Evolutionary conservation across 2,888 invertebrate genomes (phyloP), one percentile per base, ranked within the genome.

Genomic region (Apodemia zela): DNA sequence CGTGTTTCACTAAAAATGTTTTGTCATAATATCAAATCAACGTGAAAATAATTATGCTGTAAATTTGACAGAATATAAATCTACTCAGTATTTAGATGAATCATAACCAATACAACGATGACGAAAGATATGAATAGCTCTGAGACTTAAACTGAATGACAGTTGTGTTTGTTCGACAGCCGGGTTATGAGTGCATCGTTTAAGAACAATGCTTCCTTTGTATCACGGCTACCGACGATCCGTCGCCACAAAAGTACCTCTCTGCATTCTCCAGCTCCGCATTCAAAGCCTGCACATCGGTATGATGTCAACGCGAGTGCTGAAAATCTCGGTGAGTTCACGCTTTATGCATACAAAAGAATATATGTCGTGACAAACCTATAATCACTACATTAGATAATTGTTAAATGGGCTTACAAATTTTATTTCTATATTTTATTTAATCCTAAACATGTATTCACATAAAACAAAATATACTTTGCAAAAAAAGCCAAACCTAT

Each of bases 181-280:
- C 94, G 95, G 80, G 94, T 94, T 85, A 91, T 91, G 89, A 88
- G 92, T 80, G 95, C 95, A 80, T 97, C 97, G 87, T 97, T 97
- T 94, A 97, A 97, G 93, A 97, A 97, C 93, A 97, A 97, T 91
- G 96, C 97, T 74, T 97, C 97, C 65, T 98, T 98, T 92, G 97
- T 97, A 84, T 97, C 97, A 79, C 94, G 97, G 74, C 93, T 97
- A 87, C 97, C 97, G 75, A 97, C 97, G 69, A 97, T 97, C 85
- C 94, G 97, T 67, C 94, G 97, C 54, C 95, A 96, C 92, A 96
- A 96, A 85, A 95, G 95, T 81, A 94, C 95, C 73, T 94, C 95
- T 68, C 93, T 96, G 77, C 96, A 96, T 84, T 94, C 95, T 67
- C 95, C 96, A 57, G 95, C 94, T 72, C 93, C 94, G 73, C 94